Base-by-base conservation (phyloP, 2,888 invertebrate genomes). In the Papilio gigon region DNA sequence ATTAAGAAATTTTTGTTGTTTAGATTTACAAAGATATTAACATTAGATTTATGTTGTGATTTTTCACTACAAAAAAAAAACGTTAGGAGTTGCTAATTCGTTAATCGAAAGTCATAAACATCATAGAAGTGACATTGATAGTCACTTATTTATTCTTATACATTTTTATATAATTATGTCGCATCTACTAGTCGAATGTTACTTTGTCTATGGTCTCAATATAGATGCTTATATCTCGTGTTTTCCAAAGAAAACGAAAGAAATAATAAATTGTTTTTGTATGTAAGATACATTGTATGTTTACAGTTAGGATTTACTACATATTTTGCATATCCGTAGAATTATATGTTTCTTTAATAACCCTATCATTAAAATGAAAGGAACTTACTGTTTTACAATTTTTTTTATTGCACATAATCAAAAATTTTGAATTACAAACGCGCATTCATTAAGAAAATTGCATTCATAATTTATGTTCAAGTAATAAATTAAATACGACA, bases 331-430 rank as follows among this genome's bases (percentile, higher is more conserved):
- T 11, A 47, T 22, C 22, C 47, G 4, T 12, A 47, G 11, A 47
- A 47, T 22, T 47, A 9, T 17, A 44, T 47, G 22, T 22, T 22
- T 22, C 44, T 47, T 47, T 42, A 22, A 47, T 12, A 47, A 47
- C 4, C 11, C 47, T 42, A n/a, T 11, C 33, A 22, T 47, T 22
- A 22, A 11, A 47, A 47, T 22, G 22, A 1, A 47, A 4, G 47
- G 17, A 68, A 66, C 47, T 62, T 63, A 22, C 40, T 65, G 67
- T 68, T 56, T 30, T 56, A 56, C 53, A 53, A 53, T 17, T 56
- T 56, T 33, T 53, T 56, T 56, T 56, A 56, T 56, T 56, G 17
- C 30, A 30, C 30, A 30, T 56, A 30, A 56, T 9, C 30, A 27
- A n/a, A 56, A 56, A 56, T 56, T 56, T 56, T 56, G 30, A 56